Evolutionary conservation across 23 tunicate genomes (phyloP), one percentile per base, ranked within the genome.

Genomic region (Ciona savignyi): DNA sequence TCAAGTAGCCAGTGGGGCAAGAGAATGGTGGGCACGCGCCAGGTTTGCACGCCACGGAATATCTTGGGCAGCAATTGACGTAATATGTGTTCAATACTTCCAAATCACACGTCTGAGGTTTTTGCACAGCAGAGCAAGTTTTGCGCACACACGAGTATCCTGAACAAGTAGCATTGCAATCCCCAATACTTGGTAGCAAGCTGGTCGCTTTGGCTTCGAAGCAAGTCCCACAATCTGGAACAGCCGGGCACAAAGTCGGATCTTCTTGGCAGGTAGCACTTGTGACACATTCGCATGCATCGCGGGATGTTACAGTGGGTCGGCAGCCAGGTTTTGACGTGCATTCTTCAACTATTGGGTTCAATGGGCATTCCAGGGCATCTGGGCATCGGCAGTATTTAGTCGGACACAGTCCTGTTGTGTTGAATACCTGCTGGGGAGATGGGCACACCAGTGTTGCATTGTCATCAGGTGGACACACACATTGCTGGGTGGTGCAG

Each of bases 331-430:
- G 70, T 32, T 66, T 66, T n/a, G 34, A 29, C 26, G 64, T 65
- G 48, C 86, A 82, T 72, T 74, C 42, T 1, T 31, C 60, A 27
- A 49, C 70, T n/a, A n/a, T n/a, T 27, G 86, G 68, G 6, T 74
- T 74, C 24, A n/a, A 32, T 1, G 80, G 74, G 32, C 86, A 82
- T 2, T 63, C 51, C n/a, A n/a, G n/a, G n/a, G n/a, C 70, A 25
- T 74, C 73, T 4, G 86, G 86, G 51, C 86, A 82, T 31, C 62
- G 35, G 68, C 86, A 82, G 22, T 65, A 66, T 23, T 67, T 82
- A 19, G 74, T 23, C 29, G 73, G 74, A 65, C 86, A 82, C 22
- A 35, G n/a, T 29, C 75, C 60, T 34, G 61, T 34, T 20, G 70
- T 62, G 33, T 28, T 31, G 1, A 28, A 2, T 3, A 6, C 20